Percentiles rank a stretch among this genome's conserved stretches.
Evolutionary conservation across 2,113 vertebrate species (phyloP).

Genomic region (Pelecanoides urinatrix): DNA sequence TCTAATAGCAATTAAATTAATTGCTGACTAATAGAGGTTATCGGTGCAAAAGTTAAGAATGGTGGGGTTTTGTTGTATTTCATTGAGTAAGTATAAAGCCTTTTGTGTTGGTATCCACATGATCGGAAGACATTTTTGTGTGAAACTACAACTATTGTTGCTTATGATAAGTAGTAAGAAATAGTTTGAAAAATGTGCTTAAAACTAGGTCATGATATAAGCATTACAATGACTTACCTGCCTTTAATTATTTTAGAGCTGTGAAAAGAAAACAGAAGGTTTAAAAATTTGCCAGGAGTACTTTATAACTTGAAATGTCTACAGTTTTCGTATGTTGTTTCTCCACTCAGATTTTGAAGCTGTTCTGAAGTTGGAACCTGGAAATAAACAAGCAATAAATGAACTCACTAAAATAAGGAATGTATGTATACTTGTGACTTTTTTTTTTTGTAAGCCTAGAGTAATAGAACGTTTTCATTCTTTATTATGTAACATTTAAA

Average conservation of each 20-base stretch:
- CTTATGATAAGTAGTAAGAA: background rate
- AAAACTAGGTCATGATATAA: background rate
- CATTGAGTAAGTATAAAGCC: background rate
- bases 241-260: background rate
- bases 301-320: background rate
- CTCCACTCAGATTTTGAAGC: constrained; percentile 85
- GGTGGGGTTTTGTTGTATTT: background rate
- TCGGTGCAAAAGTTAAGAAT: background rate
- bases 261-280: background rate
- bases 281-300: background rate
- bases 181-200: background rate
- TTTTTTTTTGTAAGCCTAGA: background rate
- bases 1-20: background rate
- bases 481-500: background rate
- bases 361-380: constrained; percentile 90
- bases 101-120: background rate
- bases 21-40: background rate
- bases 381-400: constrained; percentile 91
- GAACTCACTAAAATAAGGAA: constrained; percentile 88
- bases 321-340: background rate
- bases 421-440: constrained; percentile 58
- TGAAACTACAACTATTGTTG: background rate
- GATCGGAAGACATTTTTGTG: background rate
- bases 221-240: background rate
- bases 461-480: background rate